Evolutionary conservation across 2,797 vertebrate species (phyloP), one percentile per base, ranked within the genome.

Genomic region (Macropodus opercularis): DNA sequence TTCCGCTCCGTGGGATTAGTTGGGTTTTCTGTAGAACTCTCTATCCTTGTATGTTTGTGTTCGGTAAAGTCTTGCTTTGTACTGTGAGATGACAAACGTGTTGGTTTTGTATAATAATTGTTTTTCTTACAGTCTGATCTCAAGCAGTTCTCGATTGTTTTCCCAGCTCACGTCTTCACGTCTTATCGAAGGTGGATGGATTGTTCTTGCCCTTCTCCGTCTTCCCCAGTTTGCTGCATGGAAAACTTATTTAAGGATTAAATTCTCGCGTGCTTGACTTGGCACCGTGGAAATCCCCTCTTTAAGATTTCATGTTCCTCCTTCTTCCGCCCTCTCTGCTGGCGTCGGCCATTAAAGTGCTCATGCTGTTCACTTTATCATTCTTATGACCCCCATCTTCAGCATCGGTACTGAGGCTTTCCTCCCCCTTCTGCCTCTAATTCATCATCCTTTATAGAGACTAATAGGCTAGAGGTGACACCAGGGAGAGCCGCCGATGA

Each of bases 381-480:
- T 92, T 92, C 90, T 93, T 92, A 93, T 90, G 90, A 91, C 90
- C 86, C 79, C 67, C 78, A 53, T 86, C 74, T 86, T 84, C 79
- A 59, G 84, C 85, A 75, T 76, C 42, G 44, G 81, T 78, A 72
- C 85, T 31, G 74, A 87, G 88, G 84, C 85, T 82, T 80, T 82
- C 83, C 89, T 86, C 88, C 79, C 78, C 31, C 85, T 89, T 87
- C 88, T 54, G 64, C 79, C 86, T 87, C 89, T 91, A 92, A 93
- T 94, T 91, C 89, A 93, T 94, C 92, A 93, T 93, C 86, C 89
- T 93, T 93, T 91, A 93, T 91, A 90, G 90, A 93, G 92, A 94
- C 90, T 92, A 94, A 94, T 93, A 89, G 91, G 89, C 81, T 83
- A 15, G 80, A 79, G 81, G 77, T 87, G 82, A 89, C 88, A 90